Percentiles rank a stretch among this genome's conserved stretches.
Conservation (phyloP, 2,888 invertebrate genomes). For the Oscheius sp. region DNA sequence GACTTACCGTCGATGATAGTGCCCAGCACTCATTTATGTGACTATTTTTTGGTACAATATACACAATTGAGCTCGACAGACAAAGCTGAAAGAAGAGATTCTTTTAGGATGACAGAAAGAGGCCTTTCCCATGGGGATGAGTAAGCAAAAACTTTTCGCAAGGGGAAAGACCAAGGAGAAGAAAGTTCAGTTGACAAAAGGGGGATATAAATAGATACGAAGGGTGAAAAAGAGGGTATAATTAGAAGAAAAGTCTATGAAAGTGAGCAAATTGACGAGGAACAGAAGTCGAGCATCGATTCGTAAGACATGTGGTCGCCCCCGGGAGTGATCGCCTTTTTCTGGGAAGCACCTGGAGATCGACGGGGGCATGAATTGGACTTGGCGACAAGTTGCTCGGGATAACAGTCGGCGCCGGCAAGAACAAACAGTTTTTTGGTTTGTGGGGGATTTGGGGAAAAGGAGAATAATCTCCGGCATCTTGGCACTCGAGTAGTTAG, state of each 20-base stretch:
- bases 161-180: neutral
- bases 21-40: conserved; percentile 34
- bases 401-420: conserved; percentile 21
- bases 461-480: neutral
- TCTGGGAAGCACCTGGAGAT: conserved; percentile 2
- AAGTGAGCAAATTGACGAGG: neutral
- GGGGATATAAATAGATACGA: conserved; percentile 8
- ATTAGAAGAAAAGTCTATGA: too few species aligned
- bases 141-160: too few species aligned
- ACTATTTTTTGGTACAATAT: neutral
- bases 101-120: too few species aligned
- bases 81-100: neutral
- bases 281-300: conserved; percentile 26
- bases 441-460: conserved; percentile 5
- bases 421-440: conserved; percentile 25
- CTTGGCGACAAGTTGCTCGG: conserved; percentile 20
- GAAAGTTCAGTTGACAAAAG: neutral
- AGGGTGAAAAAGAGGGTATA: conserved; percentile 6
- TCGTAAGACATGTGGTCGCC: conserved; percentile 32
- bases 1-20: conserved; percentile 34
- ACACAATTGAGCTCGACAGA: conserved; percentile 6
- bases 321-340: conserved; percentile 18
- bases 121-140: too few species aligned
- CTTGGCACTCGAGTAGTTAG: neutral
- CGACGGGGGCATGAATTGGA: neutral